Base-by-base conservation (phyloP, 2,888 invertebrate species). In the Eupithecia subfuscata region DNA sequence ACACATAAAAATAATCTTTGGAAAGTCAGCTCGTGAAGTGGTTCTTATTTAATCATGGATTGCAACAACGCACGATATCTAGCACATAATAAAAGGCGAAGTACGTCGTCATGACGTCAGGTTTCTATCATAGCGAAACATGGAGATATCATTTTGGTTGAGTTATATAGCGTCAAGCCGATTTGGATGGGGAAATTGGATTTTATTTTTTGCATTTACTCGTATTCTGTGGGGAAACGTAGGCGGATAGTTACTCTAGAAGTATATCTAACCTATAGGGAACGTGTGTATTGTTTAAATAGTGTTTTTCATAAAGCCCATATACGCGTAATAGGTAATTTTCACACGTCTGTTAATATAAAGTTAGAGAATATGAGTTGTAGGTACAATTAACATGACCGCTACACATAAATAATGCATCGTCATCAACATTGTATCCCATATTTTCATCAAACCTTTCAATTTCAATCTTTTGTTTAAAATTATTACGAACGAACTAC, bases 21-120 rank as follows among this genome's bases (percentile, higher is more conserved):
- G 76, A 82, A 82, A 74, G 69, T 65, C 82, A 84, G 81, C 82
- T 86, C 83, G 84, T 85, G 84, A 86, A 89, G 88, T 86, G 87
- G 88, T 87, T 90, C 88, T 90, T 86, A 87, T 89, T 88, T 91
- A 90, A 91, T 92, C 90, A 84, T 79, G 85, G 85, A 85, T 86
- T 89, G 88, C 89, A 89, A 88, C 87, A 88, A 88, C 89, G 90
- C 81, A 81, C 83, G 91, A 92, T 92, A 92, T 68, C 68, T 45
- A n/a, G 88, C 86, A 82, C 80, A 81, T 84, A 87, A 89, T 90
- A 89, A 90, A 89, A 88, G 82, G 84, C 88, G 85, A 87, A 87
- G 85, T 87, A 86, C 88, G 83, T 83, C 81, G 79, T 81, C 80
- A 81, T 91, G 87, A 89, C 89, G 89, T 91, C 86, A 88, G 45